Percentiles rank a stretch among this genome's conserved stretches.
phyloP scores from a whole-genome alignment of 1,140 invertebrate species.

The Drosophila carrolli region DNA sequence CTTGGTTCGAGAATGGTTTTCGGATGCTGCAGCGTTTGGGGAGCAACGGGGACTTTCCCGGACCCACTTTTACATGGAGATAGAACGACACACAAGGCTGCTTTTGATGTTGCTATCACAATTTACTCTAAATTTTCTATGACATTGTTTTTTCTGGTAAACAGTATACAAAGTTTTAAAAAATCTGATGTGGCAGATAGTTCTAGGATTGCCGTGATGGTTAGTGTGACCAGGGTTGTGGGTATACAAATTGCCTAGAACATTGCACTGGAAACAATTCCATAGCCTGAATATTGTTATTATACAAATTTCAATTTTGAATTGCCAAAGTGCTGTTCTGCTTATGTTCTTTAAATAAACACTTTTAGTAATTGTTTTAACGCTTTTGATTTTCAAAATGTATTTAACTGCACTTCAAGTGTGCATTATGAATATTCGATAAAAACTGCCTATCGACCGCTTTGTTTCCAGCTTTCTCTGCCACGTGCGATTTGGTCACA shows the following conservation, averaged over 20 bases:
- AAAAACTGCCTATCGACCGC: background rate
- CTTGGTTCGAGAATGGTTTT: conserved; percentile 1
- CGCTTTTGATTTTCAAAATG: no score
- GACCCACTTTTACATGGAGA: conserved; percentile 11
- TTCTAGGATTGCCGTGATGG: conserved; percentile 6
- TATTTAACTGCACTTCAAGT: no score
- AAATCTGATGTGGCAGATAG: conserved; percentile 38
- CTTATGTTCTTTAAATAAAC: no score
- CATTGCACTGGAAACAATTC: background rate
- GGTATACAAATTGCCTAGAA: background rate
- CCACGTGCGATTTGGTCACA: conserved; percentile 9
- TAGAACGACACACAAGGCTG: conserved; percentile 4
- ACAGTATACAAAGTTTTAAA: conserved; percentile 19
- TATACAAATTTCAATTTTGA: no score
- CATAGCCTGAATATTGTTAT: no score
- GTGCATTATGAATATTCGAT: background rate
- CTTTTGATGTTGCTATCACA: conserved; percentile 19
- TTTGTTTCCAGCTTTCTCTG: background rate
- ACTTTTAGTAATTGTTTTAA: no score
- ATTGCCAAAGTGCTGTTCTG: no score
- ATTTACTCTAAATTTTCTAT: conserved; percentile 31
- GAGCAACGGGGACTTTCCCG: background rate
- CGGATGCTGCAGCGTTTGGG: conserved; percentile 18
- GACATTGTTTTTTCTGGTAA: conserved; percentile 23
- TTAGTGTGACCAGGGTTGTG: background rate